Base-by-base conservation (phyloP, 2,888 invertebrate species). In the Notodonta dromedarius region DNA sequence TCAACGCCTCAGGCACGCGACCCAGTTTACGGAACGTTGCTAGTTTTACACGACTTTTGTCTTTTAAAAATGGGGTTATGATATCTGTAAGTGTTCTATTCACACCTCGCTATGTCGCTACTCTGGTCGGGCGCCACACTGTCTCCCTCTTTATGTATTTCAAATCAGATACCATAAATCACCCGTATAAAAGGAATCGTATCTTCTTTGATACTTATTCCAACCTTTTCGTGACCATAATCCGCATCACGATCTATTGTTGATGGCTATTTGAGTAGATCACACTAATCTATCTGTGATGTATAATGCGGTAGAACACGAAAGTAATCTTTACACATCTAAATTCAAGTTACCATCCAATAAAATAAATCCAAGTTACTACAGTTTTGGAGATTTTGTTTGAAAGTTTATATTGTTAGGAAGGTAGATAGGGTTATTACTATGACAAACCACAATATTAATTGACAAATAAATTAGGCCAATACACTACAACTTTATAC, bases 81-180 rank as follows among this genome's bases (percentile, higher is more conserved):
- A 74, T 70, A 69, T 78, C 73, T 77, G 75, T 72, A 76, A 79
- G 71, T 78, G 74, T 79, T 69, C 74, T 71, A 71, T 70, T 67
- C 64, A 57, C 78, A 82, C 76, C 76, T 74, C 64, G 62, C 76
- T 71, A 67, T 77, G 66, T 74, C 70, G 68, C 73, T 78, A 72
- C 78, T 73, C 74, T 75, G 77, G 58, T 67, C 73, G 73, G 84
- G 81, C 84, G 83, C 84, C 87, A 80, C 80, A 78, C 80, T 79
- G 85, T 86, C 86, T 88, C 79, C 77, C 72, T 71, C 66, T 73
- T 78, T 76, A 79, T 83, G 76, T 84, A 83, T 86, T 84, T 86
- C 80, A 79, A 84, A 85, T 83, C 80, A 73, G 80, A 80, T 83
- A 71, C 73, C 83, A 85, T 87, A 87, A 87, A 86, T 86, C 85